A percentile compares a stretch with the other conserved stretches of the same genome.
These are phyloP conservation scores for Leptopilina drosophilae DNA, from an alignment of 2,888 invertebrate genomes.

Conservation along the genomic window DNA sequence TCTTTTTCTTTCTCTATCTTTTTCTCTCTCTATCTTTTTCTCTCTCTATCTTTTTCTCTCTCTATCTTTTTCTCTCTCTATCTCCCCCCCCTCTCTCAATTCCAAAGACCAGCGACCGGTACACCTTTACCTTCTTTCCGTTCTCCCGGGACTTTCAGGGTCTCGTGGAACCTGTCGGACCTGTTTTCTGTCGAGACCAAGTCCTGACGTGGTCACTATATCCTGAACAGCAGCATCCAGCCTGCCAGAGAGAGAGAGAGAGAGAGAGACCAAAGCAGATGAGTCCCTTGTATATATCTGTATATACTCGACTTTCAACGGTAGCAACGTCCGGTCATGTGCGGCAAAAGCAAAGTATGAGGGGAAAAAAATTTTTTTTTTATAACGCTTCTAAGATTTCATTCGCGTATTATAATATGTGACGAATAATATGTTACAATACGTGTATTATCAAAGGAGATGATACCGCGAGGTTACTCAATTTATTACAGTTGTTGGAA, in stretches of 20 bases:
- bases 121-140: conserved; percentile 47
- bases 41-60: too few relatives aligned
- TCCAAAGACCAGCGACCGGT: conserved; percentile 37
- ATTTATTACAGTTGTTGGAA: too few relatives aligned
- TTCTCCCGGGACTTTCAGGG: conserved; percentile 43
- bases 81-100: not conserved
- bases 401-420: not conserved
- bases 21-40: too few relatives aligned
- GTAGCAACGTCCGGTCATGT: conserved; percentile 30
- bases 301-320: conserved; percentile 21
- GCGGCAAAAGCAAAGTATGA: not conserved
- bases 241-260: conserved; percentile 37
- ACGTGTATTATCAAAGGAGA: too few relatives aligned
- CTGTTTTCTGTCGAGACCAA: conserved; percentile 63
- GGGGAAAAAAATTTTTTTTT: not conserved
- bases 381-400: conserved; percentile 1
- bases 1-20: too few relatives aligned
- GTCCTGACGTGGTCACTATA: conserved; percentile 52
- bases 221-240: conserved; percentile 56
- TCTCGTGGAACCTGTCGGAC: conserved; percentile 64
- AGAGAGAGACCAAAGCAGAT: not conserved
- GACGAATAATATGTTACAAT: too few relatives aligned
- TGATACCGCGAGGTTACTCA: too few relatives aligned
- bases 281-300: conserved; percentile 21
- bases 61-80: too few relatives aligned